phyloP scores from a whole-genome alignment of 2,113 vertebrate species.

The Odontesthes bonariensis region DNA sequence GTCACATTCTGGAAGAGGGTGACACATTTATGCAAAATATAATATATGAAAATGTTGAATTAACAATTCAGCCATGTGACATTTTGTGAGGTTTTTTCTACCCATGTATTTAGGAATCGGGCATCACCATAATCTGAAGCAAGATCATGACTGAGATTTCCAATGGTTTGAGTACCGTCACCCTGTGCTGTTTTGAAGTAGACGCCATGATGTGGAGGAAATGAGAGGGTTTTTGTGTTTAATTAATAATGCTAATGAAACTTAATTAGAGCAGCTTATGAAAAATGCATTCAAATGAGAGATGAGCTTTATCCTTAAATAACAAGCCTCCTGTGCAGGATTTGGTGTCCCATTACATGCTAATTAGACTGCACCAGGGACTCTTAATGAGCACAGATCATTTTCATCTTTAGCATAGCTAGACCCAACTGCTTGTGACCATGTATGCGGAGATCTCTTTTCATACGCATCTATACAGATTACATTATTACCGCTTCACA shows the following conservation, averaged over 20 bases:
- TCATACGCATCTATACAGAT: conserved; percentile 9
- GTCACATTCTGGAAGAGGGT: conserved; percentile 26
- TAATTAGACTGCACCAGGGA: conserved; percentile 83
- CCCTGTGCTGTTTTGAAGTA: conserved; percentile 67
- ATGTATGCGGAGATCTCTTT: conserved; percentile 42
- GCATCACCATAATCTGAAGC: conserved; percentile 4
- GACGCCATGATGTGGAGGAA: conserved; percentile 78
- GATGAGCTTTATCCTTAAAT: conserved; percentile 88
- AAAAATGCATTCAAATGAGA: conserved; percentile 88
- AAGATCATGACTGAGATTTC: conserved; percentile 38
- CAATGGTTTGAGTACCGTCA: conserved; percentile 67
- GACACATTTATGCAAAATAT: neutral
- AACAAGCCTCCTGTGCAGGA: conserved; percentile 86
- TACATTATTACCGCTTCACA: conserved; percentile 3
- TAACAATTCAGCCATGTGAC: neutral
- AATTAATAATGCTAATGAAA: conserved; percentile 88
- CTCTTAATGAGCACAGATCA: conserved; percentile 82
- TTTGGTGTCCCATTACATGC: conserved; percentile 85
- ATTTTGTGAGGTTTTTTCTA: neutral
- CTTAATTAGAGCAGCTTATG: conserved; percentile 86
- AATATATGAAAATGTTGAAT: neutral
- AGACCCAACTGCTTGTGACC: conserved; percentile 47
- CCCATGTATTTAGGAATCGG: neutral
- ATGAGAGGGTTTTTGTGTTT: conserved; percentile 84
- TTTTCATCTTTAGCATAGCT: conserved; percentile 73